Percentiles rank a stretch among this genome's conserved stretches.
Evolutionary conservation across 2,888 invertebrate species (phyloP).

Genomic region (Nephrotoma appendiculata): DNA sequence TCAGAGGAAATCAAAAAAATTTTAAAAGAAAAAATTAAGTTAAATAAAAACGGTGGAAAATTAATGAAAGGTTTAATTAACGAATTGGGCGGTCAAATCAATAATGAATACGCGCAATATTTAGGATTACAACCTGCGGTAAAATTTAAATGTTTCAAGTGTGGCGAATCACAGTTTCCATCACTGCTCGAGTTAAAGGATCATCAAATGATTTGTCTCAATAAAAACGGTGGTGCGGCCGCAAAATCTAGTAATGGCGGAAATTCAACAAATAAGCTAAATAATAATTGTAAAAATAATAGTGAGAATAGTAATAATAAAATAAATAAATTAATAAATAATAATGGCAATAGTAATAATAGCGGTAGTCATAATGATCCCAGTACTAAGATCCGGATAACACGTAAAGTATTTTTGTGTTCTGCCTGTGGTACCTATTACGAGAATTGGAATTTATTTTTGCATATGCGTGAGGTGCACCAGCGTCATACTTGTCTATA

Average conservation of each 20-base stretch:
- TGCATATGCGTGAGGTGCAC: conserved; percentile 73
- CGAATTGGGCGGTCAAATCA: not conserved
- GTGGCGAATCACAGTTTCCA: conserved; percentile 51
- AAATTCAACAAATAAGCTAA: not conserved
- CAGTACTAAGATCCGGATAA: conserved; percentile 43
- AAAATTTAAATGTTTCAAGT: conserved; percentile 60
- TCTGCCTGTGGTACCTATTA: conserved; percentile 72
- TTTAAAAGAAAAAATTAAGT: not conserved
- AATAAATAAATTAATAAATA: not conserved
- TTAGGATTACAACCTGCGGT: conserved; percentile 55
- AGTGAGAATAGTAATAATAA: not conserved
- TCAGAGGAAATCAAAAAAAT: not conserved
- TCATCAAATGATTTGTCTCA: conserved; percentile 48
- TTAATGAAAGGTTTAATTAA: not conserved
- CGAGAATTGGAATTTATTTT: conserved; percentile 73
- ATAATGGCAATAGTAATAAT: not conserved
- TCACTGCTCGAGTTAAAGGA: conserved; percentile 51
- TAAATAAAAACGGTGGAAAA: not conserved
- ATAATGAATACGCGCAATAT: conserved; percentile 51
- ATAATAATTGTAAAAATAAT: not conserved
- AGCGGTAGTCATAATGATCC: not conserved
- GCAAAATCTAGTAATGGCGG: not conserved
- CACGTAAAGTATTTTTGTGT: conserved; percentile 67
- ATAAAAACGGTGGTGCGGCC: not conserved
- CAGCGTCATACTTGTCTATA: conserved; percentile 68